phyloP scores from a whole-genome alignment of 2,797 vertebrate genomes.

The Acanthiza pusilla region DNA sequence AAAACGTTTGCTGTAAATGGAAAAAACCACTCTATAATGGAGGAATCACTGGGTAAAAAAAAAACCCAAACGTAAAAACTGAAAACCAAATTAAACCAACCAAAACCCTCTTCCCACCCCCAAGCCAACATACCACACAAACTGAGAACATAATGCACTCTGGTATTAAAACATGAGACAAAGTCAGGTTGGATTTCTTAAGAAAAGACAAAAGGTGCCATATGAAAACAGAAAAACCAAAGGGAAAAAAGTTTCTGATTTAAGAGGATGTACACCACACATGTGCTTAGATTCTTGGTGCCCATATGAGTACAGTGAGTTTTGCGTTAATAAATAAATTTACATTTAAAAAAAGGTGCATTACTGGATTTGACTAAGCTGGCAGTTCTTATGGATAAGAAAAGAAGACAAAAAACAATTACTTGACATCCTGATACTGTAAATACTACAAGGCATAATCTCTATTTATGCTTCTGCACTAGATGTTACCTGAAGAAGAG shows the following conservation, averaged over 20 bases:
- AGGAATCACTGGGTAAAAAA: background rate
- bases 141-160: background rate
- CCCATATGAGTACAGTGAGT: background rate
- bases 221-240: background rate
- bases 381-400: background rate
- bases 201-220: background rate
- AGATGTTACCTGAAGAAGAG: background rate
- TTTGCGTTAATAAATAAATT: background rate
- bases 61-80: background rate
- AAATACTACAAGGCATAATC: background rate
- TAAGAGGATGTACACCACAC: background rate
- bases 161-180: background rate
- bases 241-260: background rate
- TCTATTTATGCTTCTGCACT: background rate
- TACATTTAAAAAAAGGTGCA: background rate
- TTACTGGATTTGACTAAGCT: background rate
- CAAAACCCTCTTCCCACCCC: accelerated
- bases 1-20: background rate
- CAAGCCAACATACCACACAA: background rate
- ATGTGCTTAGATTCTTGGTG: background rate
- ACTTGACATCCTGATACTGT: background rate
- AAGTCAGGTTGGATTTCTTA: background rate
- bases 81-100: background rate
- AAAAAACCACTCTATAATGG: background rate
- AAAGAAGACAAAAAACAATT: background rate